Percentiles rank a stretch among this genome's conserved stretches.
Conservation (phyloP, 2,113 vertebrate species). For the Saguinus midas region DNA sequence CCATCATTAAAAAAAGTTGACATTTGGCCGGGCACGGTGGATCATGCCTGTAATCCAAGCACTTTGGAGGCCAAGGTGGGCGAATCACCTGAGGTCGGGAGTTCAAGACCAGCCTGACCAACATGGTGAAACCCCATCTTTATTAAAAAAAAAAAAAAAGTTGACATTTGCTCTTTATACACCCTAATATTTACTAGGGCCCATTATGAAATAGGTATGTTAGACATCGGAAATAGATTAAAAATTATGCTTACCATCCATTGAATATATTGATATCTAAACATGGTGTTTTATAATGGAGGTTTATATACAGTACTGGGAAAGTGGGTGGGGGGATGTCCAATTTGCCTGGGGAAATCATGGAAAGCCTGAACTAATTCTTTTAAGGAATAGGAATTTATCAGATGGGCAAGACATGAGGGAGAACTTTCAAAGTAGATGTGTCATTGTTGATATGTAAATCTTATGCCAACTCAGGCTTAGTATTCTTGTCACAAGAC, state of each 20-base stretch:
- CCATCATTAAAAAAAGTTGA: not conserved
- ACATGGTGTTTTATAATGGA: not conserved
- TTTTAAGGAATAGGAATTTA: slow-evolving; percentile 35
- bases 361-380: not conserved
- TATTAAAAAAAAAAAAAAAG: not conserved
- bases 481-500: not conserved
- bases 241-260: not conserved
- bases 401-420: not conserved
- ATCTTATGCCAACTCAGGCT: not conserved
- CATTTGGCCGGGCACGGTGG: too few relatives aligned
- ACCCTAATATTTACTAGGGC: not conserved
- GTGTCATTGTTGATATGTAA: not conserved
- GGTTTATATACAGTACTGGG: not conserved
- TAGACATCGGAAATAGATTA: not conserved
- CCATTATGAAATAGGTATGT: not conserved
- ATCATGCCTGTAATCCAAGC: too few relatives aligned
- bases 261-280: not conserved
- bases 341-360: not conserved
- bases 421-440: not conserved
- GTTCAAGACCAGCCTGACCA: too few relatives aligned
- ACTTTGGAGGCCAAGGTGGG: too few relatives aligned
- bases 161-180: not conserved
- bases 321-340: not conserved
- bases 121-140: too few relatives aligned
- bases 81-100: too few relatives aligned